Evolutionary conservation across 2,797 vertebrate genomes (phyloP).

Genomic region (Acridotheres tristis): DNA sequence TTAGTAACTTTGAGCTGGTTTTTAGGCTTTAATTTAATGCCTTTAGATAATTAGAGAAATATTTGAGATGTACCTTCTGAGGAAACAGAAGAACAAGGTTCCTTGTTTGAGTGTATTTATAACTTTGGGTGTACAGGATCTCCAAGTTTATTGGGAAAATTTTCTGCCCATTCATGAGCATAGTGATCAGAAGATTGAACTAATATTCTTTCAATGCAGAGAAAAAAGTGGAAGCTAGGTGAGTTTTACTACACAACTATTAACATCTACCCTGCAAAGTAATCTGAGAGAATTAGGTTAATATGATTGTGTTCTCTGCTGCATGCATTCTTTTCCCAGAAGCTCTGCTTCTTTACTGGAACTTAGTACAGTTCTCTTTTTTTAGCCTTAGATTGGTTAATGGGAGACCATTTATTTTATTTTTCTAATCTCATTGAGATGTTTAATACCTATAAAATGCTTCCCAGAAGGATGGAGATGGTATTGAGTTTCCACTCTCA

Average conservation of each 20-base stretch:
- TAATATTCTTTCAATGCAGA: background rate
- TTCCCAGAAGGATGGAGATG: background rate
- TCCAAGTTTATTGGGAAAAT: background rate
- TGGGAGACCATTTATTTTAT: background rate
- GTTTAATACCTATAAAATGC: background rate
- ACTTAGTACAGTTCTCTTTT: background rate
- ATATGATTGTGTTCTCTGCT: background rate
- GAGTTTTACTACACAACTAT: background rate
- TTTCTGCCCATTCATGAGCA: background rate
- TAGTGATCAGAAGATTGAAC: background rate
- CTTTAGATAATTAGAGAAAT: background rate
- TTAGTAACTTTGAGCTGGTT: background rate
- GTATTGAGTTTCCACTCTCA: background rate
- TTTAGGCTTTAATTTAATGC: background rate
- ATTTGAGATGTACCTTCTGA: background rate
- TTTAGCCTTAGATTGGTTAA: background rate
- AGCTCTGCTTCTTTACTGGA: background rate
- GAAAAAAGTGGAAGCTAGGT: background rate
- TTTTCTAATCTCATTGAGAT: background rate
- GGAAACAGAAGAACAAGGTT: background rate
- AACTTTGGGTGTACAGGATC: background rate
- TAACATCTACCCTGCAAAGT: background rate
- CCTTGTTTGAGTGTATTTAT: background rate
- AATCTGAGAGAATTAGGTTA: background rate
- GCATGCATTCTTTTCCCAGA: background rate